Evolutionary conservation across 2,888 invertebrate genomes (phyloP), one percentile per base, ranked within the genome.

Genomic region (Kryphioiulus occultus): DNA sequence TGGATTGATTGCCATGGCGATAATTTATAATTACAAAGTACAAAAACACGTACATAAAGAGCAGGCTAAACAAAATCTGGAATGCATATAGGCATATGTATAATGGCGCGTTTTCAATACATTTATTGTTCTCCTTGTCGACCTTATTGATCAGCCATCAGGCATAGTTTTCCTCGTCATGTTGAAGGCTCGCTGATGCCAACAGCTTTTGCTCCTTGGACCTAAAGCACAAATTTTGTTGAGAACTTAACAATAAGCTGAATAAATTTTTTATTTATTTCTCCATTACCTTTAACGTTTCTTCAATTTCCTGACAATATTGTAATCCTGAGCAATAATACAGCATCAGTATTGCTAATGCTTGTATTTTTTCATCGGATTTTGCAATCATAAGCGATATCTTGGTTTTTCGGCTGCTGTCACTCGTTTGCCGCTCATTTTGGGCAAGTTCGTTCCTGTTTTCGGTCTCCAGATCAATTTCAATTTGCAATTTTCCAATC

Each of bases 251-350:
- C 39, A 39, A 35, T 9, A 12, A 30, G 15, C 26, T 10, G 35
- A 85, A n/a, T 3, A 39, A 7, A 26, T 83, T 19, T 17, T 15
- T 83, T 85, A 12, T 39, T 12, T 4, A 83, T n/a, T 26, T 83
- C 17, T 35, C 2, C 35, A 35, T n/a, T 85, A 85, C 85, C 85
- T 88, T 47, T 85, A 88, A 68, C 32, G 88, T 82, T 86, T 91
- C 92, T 88, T 92, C 92, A 89, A 92, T 93, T 92, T 91, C 95
- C 92, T 95, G 94, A 91, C 95, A 95, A 90, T 96, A 95, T 91
- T 98, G 98, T 88, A 98, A 94, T 3, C 97, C 98, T 4, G 98
- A 96, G 92, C 98, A 99, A 92, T 97, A 96, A 92, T 98, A 98
- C 89, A 99, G 93, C 95, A 98, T 96, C 89, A 98, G 94, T 87